These are phyloP conservation scores for Aphaenogaster ashmeadi DNA, from an alignment of 1,140 invertebrate genomes.

Conservation along the genomic window DNA sequence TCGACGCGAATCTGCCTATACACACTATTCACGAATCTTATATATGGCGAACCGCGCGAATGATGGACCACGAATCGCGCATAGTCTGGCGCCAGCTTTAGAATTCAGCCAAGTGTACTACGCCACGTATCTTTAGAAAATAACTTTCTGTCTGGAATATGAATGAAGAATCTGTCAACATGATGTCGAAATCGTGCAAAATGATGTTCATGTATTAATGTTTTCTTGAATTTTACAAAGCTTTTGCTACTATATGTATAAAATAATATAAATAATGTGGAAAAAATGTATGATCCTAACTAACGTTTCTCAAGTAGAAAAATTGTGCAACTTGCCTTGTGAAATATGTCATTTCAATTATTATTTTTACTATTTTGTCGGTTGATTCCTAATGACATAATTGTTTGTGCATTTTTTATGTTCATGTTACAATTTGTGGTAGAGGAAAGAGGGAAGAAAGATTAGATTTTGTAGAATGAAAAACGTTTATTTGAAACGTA, in stretches of 20 bases:
- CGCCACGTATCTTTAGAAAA: slow-evolving; percentile 25
- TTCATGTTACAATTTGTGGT: not conserved
- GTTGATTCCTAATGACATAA: not conserved
- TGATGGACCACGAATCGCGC: too few relatives aligned
- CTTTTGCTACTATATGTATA: not conserved
- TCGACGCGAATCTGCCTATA: too few relatives aligned
- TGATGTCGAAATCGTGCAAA: not conserved
- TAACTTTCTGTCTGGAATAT: not conserved
- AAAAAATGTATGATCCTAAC: not conserved
- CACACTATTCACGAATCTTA: too few relatives aligned
- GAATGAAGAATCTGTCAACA: not conserved
- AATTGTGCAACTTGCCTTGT: not conserved
- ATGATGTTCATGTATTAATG: not conserved
- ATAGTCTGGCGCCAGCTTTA: not conserved
- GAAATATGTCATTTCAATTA: not conserved
- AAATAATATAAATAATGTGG: not conserved
- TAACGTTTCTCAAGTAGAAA: not conserved
- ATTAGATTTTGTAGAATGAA: slow-evolving; percentile 76
- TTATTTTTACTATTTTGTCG: not conserved
- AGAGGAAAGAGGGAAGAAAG: not conserved
- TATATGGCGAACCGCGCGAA: too few relatives aligned
- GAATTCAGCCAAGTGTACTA: not conserved
- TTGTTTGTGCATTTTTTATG: not conserved
- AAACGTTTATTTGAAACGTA: slow-evolving; percentile 86
- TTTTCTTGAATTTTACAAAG: not conserved